Evolutionary conservation across 2,113 vertebrate species (phyloP).

Genomic region (Malurus cyaneus): DNA sequence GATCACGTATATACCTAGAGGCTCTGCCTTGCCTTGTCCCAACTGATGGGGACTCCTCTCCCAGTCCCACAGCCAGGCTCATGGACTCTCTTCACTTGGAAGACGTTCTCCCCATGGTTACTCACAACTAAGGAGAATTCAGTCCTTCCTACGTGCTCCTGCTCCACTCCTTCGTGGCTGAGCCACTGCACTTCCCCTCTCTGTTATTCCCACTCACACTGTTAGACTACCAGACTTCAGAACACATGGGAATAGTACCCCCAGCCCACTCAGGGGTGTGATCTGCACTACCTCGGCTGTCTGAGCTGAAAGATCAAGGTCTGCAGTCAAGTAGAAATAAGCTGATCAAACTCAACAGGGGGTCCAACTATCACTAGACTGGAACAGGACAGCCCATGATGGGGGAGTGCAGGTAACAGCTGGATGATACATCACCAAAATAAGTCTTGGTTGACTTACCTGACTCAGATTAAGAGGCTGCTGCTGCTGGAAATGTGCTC

Average conservation of each 20-base stretch:
- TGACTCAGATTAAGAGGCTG: slow-evolving; percentile 99
- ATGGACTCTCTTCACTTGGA: not conserved
- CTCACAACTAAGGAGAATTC: not conserved
- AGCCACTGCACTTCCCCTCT: not conserved
- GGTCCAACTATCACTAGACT: not conserved
- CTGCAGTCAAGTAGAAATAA: not conserved
- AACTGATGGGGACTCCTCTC: not conserved
- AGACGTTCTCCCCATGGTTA: not conserved
- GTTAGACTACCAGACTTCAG: not conserved
- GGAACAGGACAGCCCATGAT: not conserved
- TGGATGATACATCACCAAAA: not conserved
- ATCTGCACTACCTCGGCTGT: not conserved
- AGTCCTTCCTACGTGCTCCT: not conserved
- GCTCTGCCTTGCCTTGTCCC: not conserved
- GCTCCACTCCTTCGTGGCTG: not conserved
- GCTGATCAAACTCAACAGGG: rapidly evolving
- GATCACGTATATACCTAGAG: not conserved
- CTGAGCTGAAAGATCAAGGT: not conserved
- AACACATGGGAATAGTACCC: rapidly evolving
- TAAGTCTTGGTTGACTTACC: slow-evolving; percentile 69
- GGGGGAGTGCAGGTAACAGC: not conserved
- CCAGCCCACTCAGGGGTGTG: not conserved
- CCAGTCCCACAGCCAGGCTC: not conserved
- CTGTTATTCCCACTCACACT: not conserved
- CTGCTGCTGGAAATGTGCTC: slow-evolving; percentile 92